Percentiles rank a stretch among this genome's conserved stretches.
Evolutionary conservation across 2,797 vertebrate species (phyloP).

Genomic region (Catamblyrhynchus diadema): DNA sequence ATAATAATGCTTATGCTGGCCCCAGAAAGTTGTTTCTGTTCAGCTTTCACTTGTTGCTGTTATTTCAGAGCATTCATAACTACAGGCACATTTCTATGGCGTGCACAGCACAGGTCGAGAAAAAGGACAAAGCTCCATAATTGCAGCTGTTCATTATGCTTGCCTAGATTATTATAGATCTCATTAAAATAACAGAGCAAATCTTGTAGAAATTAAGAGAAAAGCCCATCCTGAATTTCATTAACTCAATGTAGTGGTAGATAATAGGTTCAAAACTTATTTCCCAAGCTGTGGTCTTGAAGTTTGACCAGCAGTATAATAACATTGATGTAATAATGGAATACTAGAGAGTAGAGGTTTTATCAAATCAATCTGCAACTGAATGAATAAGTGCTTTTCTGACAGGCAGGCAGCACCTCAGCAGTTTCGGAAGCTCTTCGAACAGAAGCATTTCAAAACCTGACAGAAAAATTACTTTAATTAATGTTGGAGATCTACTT

Average conservation of each 20-base stretch:
- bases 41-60: neutral
- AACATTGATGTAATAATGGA: neutral
- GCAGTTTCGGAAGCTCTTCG: neutral
- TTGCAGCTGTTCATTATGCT: neutral
- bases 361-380: neutral
- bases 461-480: neutral
- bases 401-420: neutral
- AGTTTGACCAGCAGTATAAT: neutral
- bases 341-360: neutral
- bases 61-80: neutral
- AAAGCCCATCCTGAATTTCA: neutral
- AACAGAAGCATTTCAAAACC: neutral
- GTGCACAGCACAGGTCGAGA: neutral
- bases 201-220: neutral
- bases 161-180: neutral
- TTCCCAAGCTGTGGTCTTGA: neutral
- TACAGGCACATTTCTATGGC: neutral
- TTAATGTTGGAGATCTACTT: neutral
- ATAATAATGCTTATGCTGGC: neutral
- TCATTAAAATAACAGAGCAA: neutral
- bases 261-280: neutral
- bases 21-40: neutral
- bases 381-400: neutral
- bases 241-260: neutral
- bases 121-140: neutral